Evolutionary conservation across 2,797 vertebrate species (phyloP).

Genomic region (Eutrigla gurnardus): DNA sequence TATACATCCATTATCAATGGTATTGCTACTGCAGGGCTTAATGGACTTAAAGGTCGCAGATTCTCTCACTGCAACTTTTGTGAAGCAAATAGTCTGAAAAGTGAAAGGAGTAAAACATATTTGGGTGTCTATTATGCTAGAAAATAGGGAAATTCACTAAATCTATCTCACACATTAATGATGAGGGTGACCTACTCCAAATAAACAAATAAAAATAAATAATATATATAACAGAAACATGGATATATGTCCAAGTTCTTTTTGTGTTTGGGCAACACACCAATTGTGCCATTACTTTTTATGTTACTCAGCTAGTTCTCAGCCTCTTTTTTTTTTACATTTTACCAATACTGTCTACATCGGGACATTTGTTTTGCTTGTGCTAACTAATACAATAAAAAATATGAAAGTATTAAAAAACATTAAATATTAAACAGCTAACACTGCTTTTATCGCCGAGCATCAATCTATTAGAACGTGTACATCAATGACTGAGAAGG

Average conservation of each 20-base stretch:
- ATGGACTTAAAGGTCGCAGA: slow-evolving; percentile 66
- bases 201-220: not conserved
- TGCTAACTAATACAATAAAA: not conserved
- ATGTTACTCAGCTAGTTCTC: not conserved
- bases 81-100: slow-evolving; percentile 40
- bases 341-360: not conserved
- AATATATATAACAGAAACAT: not conserved
- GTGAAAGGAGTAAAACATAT: slow-evolving; percentile 30
- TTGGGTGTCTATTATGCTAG: slow-evolving; percentile 14
- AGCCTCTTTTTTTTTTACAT: not conserved
- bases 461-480: not conserved
- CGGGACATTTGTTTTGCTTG: not conserved
- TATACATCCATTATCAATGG: slow-evolving; percentile 73
- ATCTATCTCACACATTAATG: not conserved
- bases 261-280: not conserved
- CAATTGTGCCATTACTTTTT: not conserved
- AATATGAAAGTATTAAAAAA: not conserved
- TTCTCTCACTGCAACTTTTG: slow-evolving; percentile 26
- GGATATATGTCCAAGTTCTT: not conserved
- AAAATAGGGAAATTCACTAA: slow-evolving; percentile 1
- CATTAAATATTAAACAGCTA: not conserved
- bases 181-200: not conserved
- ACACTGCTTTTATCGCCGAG: not conserved
- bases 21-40: slow-evolving; percentile 57
- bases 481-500: not conserved